A percentile compares a stretch with the other conserved stretches of the same genome.
Evolutionary conservation across 2,113 vertebrate species (phyloP).

Genomic region (Neoarius graeffei): DNA sequence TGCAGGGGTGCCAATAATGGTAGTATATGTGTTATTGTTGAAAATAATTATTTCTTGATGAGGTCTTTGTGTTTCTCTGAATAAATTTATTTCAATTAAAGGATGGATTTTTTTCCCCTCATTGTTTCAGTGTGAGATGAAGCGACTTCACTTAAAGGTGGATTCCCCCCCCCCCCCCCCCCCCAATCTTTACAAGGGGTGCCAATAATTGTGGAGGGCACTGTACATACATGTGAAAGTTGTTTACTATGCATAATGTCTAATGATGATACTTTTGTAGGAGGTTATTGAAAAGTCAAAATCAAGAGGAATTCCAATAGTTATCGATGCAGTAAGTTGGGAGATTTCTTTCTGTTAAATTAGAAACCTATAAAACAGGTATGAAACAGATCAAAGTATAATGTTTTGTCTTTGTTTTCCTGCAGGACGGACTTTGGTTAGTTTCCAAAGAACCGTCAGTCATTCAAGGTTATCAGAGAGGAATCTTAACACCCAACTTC

Average conservation of each 20-base stretch:
- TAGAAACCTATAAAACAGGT: neutral
- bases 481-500: slow-evolving; percentile 91
- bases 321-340: slow-evolving; percentile 93
- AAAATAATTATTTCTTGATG: too few species aligned
- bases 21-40: too few species aligned
- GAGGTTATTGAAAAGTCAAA: slow-evolving; percentile 88
- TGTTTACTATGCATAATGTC: neutral
- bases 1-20: too few species aligned
- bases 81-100: too few species aligned
- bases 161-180: too few species aligned
- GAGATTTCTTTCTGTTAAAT: slow-evolving; percentile 12
- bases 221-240: neutral
- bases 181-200: too few species aligned
- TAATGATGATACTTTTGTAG: slow-evolving; percentile 66
- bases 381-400: neutral
- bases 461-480: slow-evolving; percentile 88
- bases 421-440: slow-evolving; percentile 94
- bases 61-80: too few species aligned
- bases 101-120: too few species aligned
- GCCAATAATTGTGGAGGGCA: too few species aligned
- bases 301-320: slow-evolving; percentile 84
- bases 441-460: slow-evolving; percentile 86
- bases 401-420: slow-evolving; percentile 35
- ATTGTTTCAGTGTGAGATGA: too few species aligned
- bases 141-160: too few species aligned